Evolutionary conservation across 2,113 vertebrate genomes (phyloP), one percentile per base, ranked within the genome.

Genomic region (Conger conger): DNA sequence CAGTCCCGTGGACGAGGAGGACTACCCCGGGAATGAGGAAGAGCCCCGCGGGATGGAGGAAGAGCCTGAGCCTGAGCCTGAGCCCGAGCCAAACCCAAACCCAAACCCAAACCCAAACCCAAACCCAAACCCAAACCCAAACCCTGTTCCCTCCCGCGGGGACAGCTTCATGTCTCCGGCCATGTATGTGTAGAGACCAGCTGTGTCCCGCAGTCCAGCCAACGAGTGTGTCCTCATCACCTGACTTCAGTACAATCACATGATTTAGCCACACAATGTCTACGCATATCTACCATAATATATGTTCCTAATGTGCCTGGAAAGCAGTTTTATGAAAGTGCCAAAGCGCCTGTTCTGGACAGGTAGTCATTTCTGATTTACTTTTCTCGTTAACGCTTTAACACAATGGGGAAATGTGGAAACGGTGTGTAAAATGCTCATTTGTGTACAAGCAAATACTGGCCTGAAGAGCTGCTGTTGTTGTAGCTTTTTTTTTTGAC

Each of bases 81-180:
- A n/a, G n/a, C n/a, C n/a, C n/a, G n/a, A n/a, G n/a, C n/a, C n/a
- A n/a, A n/a, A n/a, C n/a, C n/a, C n/a, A n/a, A n/a, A n/a, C n/a
- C n/a, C n/a, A n/a, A n/a, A n/a, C n/a, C n/a, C n/a, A n/a, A n/a
- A n/a, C n/a, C n/a, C n/a, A n/a, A n/a, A n/a, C n/a, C n/a, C n/a
- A n/a, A n/a, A n/a, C n/a, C n/a, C n/a, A n/a, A n/a, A n/a, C n/a
- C n/a, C n/a, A n/a, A n/a, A n/a, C n/a, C n/a, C 17, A 38, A 81
- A 86, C 30, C 50, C 86, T 11, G 83, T 68, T n/a, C 35, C 86
- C 40, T 60, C 73, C 86, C 63, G 82, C 54, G 94, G 86, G 17
- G 94, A 93, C 42, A 95, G 95, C 88, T 96, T 96, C 73, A 63
- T 96, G 82, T 96, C 95, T 0, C 0, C 92, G 2, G 89, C 91